Base-by-base conservation (phyloP, 2,888 invertebrate species). In the Thymelicus acteon region DNA sequence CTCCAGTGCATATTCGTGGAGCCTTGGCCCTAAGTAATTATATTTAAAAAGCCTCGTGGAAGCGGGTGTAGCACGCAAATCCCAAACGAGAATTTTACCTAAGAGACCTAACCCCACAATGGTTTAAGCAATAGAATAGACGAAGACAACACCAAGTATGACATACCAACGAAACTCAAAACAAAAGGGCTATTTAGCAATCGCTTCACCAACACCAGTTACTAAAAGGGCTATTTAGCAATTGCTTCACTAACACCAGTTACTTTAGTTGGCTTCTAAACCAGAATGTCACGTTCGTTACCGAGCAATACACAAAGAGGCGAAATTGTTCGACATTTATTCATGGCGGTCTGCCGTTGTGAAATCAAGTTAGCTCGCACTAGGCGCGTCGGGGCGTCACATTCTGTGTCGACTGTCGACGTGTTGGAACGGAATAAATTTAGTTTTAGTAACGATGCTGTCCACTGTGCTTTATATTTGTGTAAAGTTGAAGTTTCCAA, bases 351-450 rank as follows among this genome's bases (percentile, higher is more conserved):
- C n/a, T 60, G n/a, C 60, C 60, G 60, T 40, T 60, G n/a, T 40
- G 40, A 40, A 64, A 64, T 64, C 39, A 64, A 64, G 49, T 64
- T 64, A 64, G 39, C 52, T 52, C 39, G 19, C 37, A 49, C n/a
- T 64, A 52, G 52, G 52, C 64, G 65, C 44, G 65, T 65, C 31
- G 7, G 60, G 58, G 15, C 13, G 60, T 10, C 60, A 47, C 61
- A 61, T 61, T 63, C 52, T 52, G 63, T 52, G 52, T 54, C 48
- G 37, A 63, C 63, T 64, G 52, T 40, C 48, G 37, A 63, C 63
- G 63, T 49, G 49, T 31, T 40, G 40, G 40, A 40, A 40, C 19
- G 60, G 60, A 60, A 60, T 60, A 60, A 15, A 60, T 60, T 60
- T 40, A 60, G 60, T 60, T 60, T 60, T 40, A 40, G 60, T 60